Base-by-base conservation (phyloP, 2,888 invertebrate genomes). In the Euzetes globulus region DNA sequence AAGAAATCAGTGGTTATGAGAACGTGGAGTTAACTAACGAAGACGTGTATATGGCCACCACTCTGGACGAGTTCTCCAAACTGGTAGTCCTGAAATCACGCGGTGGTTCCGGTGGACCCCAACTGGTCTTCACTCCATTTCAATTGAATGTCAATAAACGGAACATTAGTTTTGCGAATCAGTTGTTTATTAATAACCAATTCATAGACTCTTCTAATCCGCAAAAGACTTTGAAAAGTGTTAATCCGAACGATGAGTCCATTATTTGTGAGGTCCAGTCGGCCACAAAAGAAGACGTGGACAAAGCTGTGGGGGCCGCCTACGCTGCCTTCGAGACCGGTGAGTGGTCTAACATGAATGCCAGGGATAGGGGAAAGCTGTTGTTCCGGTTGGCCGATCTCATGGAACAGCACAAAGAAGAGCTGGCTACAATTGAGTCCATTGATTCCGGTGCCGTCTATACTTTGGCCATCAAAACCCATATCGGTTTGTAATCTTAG, bases 391-490 rank as follows among this genome's bases (percentile, higher is more conserved):
- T 97, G 78, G 97, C 97, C 0, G 94, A 97, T 81, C 84, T 97
- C 76, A 95, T 98, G 95, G 94, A 96, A 77, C 85, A 91, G 80
- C 90, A 95, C 82, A 92, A 92, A 81, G 95, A 96, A 82, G 96
- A 98, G 81, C 83, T 98, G 78, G 97, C 97, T 0, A 96, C 95
- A 0, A 88, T 98, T 27, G 97, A 98, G 82, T 88, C 90, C 96
- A 22, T 92, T 89, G 92, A 95, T 82, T 94, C 94, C 0, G 97
- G 97, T 0, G 97, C 97, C 0, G 97, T 98, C 0, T 98, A 97
- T 84, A 97, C 97, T 0, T 84, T 98, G 68, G 97, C 97, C 0
- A 83, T 97, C 19, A 98, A 98, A 82, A 97, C 97, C 0, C 97
- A 97, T 83, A 86, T 98, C 6, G 97, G 97, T 47, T 47, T 47